Percentiles rank a stretch among this genome's conserved stretches.
These are phyloP conservation scores for Leptothorax acervorum DNA, from an alignment of 2,888 invertebrate species.

Conservation along the genomic window DNA sequence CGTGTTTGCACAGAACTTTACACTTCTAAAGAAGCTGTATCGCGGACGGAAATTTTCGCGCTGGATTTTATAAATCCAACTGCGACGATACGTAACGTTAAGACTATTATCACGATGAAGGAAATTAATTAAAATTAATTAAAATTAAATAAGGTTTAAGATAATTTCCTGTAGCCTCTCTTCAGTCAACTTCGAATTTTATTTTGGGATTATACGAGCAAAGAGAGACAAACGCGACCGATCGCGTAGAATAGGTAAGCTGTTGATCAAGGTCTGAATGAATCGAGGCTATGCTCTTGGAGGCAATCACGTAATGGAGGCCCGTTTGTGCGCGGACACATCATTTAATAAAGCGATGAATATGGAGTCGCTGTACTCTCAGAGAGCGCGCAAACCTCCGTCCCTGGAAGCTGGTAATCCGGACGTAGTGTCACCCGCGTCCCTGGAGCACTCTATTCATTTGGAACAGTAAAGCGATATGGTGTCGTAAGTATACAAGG, in stretches of 20 bases:
- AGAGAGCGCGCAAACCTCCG: not conserved
- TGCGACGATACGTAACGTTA: not conserved
- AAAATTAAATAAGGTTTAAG: not conserved
- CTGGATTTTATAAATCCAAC: conserved; percentile 2
- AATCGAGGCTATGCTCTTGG: conserved; percentile 46
- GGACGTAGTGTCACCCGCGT: conserved; percentile 34
- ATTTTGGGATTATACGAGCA: not conserved
- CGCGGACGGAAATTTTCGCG: not conserved
- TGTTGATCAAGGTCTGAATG: not conserved
- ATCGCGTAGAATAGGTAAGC: not conserved
- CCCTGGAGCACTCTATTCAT: conserved; percentile 52
- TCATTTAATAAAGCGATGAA: conserved; percentile 64
- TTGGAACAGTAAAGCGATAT: conserved; percentile 58
- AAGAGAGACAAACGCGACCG: not conserved
- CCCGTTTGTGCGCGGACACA: conserved; percentile 23
- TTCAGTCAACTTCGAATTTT: not conserved
- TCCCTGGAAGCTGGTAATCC: conserved; percentile 38
- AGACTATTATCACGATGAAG: not conserved
- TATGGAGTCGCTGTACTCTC: conserved; percentile 49
- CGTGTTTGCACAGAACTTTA: conserved; percentile 27
- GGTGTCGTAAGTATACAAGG: conserved; percentile 55
- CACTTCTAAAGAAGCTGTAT: not conserved
- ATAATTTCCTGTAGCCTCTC: not conserved
- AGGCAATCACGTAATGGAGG: conserved; percentile 72
- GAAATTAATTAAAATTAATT: not conserved